Conservation (phyloP, 2,888 invertebrate genomes). For the Melieria omissa region DNA sequence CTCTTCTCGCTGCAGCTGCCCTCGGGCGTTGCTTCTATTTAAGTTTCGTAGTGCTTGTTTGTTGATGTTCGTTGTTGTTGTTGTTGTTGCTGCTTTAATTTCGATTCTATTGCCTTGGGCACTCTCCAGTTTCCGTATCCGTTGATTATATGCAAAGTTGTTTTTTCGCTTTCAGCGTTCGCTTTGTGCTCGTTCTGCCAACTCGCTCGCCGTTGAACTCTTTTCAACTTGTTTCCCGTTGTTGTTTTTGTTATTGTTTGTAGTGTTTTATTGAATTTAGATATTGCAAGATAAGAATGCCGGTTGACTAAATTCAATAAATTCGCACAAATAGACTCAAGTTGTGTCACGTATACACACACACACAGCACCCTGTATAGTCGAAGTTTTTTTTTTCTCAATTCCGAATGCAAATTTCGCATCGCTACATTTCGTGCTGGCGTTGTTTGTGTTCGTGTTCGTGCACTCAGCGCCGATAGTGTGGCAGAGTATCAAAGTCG, state of each 20-base stretch:
- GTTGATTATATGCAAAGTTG: conserved; percentile 3
- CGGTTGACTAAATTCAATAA: neutral
- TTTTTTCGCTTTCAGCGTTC: neutral
- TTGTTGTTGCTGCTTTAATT: conserved; percentile 21
- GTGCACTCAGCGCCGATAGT: neutral
- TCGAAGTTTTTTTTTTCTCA: neutral
- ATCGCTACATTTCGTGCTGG: neutral
- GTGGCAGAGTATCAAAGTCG: neutral
- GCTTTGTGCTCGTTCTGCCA: too few relatives aligned
- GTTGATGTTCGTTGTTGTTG: neutral
- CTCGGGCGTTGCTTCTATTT: neutral
- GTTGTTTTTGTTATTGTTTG: too few relatives aligned
- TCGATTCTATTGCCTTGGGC: conserved; percentile 16
- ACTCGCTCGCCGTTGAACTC: too few relatives aligned
- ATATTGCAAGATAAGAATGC: too few relatives aligned
- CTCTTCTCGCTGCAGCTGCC: too few relatives aligned
- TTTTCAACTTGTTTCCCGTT: too few relatives aligned
- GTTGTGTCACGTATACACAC: neutral
- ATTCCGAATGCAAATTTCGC: conserved; percentile 1
- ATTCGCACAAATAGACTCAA: neutral
- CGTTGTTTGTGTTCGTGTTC: neutral
- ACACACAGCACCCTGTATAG: neutral
- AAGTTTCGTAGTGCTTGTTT: conserved; percentile 2
- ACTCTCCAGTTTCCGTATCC: conserved; percentile 28
- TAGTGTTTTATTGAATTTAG: too few relatives aligned